Base-by-base conservation (phyloP, 2,888 invertebrate genomes). In the Hoplodrina blanda region DNA sequence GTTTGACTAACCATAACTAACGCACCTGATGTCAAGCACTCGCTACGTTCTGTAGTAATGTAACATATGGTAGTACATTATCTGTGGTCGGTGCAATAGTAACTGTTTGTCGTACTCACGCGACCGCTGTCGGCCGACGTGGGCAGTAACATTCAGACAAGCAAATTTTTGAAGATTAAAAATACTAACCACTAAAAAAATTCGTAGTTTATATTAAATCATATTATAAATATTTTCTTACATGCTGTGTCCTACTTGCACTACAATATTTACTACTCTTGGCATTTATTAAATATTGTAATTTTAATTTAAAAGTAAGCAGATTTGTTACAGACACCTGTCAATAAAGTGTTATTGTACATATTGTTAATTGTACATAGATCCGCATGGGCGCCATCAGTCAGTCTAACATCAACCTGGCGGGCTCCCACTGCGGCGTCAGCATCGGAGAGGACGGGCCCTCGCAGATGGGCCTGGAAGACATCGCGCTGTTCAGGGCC, bases 301-400 rank as follows among this genome's bases (percentile, higher is more conserved):
- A 3, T 25, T 25, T 25, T 25, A 25, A 8, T 37, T 37, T 37
- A 37, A 8, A 37, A 37, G 33, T 33, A 33, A 33, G 33, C 33
- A 33, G 6, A 33, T 33, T 33, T 33, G 33, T 33, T 7, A 5
- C 8, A 37, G 8, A 8, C 37, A 8, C 37, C 37, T 8, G 8
- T 37, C 13, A n/a, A 15, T 15, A 30, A n/a, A 3, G 17, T n/a
- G n/a, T 50, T 1, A 13, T 0, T n/a, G n/a, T n/a, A n/a, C n/a
- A n/a, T n/a, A n/a, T n/a, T 2, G 0, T 37, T 41, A 13, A 17
- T n/a, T n/a, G 1, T 1, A 7, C 15, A 6, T 2, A 98, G 97
- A 98, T 99, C 91, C 98, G 99, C 78, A 99, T 99, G 99, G 99
- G 99, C 25, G 99, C 99, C 62, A 99, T 99, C 91, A 99, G 99